These are phyloP conservation scores for Monochamus alternatus DNA, from an alignment of 2,888 invertebrate genomes.

Conservation along the genomic window DNA sequence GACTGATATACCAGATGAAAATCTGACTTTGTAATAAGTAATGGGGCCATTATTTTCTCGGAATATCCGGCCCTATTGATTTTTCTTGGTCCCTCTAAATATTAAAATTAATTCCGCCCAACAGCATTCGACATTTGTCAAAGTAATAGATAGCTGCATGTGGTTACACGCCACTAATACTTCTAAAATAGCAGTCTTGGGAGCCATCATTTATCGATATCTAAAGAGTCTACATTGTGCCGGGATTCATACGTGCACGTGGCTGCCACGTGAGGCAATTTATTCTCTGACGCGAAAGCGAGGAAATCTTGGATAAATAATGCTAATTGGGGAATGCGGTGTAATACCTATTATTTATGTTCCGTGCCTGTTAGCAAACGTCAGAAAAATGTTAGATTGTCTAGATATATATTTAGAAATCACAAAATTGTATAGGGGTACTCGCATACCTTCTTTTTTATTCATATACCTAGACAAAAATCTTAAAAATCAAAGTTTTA, in stretches of 20 bases:
- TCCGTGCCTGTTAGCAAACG: not conserved
- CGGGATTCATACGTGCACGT: constrained; percentile 38
- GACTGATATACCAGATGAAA: constrained; percentile 2
- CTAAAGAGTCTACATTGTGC: constrained; percentile 48
- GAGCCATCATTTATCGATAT: constrained; percentile 54
- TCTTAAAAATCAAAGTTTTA: too few relatives aligned
- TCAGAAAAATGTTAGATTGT: not conserved
- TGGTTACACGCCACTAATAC: constrained; percentile 51
- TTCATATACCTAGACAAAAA: too few relatives aligned
- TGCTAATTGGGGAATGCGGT: not conserved
- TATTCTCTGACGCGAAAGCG: constrained; percentile 34
- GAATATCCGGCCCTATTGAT: constrained; percentile 10
- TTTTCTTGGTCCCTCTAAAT: constrained; percentile 32
- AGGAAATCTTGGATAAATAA: constrained; percentile 42
- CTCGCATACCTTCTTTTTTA: too few relatives aligned
- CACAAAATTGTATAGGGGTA: too few relatives aligned
- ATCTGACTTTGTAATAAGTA: constrained; percentile 22
- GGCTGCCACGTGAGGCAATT: constrained; percentile 38
- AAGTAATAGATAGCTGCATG: constrained; percentile 51
- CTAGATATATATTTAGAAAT: not conserved
- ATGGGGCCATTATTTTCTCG: constrained; percentile 24
- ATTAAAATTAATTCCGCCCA: constrained; percentile 49
- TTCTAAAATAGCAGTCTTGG: constrained; percentile 49
- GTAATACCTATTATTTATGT: not conserved
- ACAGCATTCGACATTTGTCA: constrained; percentile 50